A percentile compares a stretch with the other conserved stretches of the same genome.
These are phyloP conservation scores for Itoplectis maculator DNA, from an alignment of 2,888 invertebrate species.

Conservation along the genomic window DNA sequence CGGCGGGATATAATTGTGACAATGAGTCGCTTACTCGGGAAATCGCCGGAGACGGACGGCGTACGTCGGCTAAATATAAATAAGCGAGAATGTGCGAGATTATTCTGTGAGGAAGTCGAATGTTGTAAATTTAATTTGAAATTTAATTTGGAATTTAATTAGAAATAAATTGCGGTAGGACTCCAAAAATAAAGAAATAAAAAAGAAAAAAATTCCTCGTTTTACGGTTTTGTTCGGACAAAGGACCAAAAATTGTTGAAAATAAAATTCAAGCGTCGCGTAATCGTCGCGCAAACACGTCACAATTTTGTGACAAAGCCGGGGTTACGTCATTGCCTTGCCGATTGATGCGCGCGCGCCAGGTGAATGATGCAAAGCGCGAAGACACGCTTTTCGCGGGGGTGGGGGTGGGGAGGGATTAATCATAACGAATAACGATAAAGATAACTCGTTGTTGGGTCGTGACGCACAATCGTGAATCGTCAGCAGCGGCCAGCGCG, in stretches of 20 bases:
- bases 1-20: too few relatives aligned
- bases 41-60: too few relatives aligned
- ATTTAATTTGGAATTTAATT: not conserved
- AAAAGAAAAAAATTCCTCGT: not conserved
- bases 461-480: slow-evolving; percentile 61
- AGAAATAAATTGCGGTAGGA: too few relatives aligned
- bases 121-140: not conserved
- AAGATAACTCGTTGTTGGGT: slow-evolving; percentile 47
- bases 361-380: not conserved
- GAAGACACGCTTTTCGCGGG: slow-evolving; percentile 1
- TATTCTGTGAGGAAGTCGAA: not conserved
- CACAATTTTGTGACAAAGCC: too few relatives aligned
- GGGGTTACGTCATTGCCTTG: too few relatives aligned
- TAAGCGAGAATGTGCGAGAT: not conserved
- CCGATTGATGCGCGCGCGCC: not conserved
- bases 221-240: too few relatives aligned
- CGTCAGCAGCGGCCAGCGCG: not conserved
- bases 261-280: not conserved
- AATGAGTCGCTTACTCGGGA: too few relatives aligned
- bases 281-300: too few relatives aligned
- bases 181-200: not conserved
- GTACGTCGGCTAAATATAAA: too few relatives aligned
- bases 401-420: slow-evolving; percentile 10
- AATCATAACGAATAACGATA: slow-evolving; percentile 57
- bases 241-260: too few relatives aligned